phyloP scores from a whole-genome alignment of 1,140 invertebrate species.

The Mylabris phalerata region DNA sequence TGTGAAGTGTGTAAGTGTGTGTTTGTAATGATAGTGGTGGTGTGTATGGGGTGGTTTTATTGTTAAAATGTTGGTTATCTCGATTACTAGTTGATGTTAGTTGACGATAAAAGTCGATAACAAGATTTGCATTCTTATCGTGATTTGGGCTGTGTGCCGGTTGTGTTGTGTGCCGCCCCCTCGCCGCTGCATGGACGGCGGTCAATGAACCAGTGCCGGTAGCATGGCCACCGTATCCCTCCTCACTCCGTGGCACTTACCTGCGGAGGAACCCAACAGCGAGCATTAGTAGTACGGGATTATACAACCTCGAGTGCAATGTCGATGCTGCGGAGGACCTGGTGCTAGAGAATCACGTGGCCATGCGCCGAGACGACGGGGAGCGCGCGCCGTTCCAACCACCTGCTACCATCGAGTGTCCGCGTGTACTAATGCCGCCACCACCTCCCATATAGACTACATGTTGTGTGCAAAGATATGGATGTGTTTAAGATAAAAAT shows the following conservation, averaged over 20 bases:
- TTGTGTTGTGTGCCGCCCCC: constrained; percentile 8
- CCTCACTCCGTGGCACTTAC: constrained; percentile 26
- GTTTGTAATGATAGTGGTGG: background rate
- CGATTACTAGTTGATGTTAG: background rate
- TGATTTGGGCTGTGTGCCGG: constrained; percentile 13
- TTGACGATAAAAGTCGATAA: background rate
- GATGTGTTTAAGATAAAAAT: constrained; percentile 53
- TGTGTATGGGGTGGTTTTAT: background rate
- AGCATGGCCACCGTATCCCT: constrained; percentile 30
- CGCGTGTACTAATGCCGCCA: background rate
- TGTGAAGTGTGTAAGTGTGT: background rate
- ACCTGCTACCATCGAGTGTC: constrained; percentile 21
- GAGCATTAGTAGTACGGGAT: constrained; percentile 35
- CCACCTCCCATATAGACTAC: constrained; percentile 2
- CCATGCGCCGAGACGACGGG: constrained; percentile 21
- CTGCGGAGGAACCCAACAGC: constrained; percentile 29
- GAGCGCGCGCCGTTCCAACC: constrained; percentile 21
- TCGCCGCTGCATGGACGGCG: constrained; percentile 18
- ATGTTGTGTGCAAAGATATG: constrained; percentile 39
- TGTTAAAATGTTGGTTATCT: background rate
- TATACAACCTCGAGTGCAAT: constrained; percentile 34
- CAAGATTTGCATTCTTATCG: constrained; percentile 21
- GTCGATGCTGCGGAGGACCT: constrained; percentile 21
- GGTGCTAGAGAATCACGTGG: constrained; percentile 21
- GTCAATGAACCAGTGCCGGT: constrained; percentile 37